Evolutionary conservation across 2,113 vertebrate species (phyloP), one percentile per base, ranked within the genome.

Genomic region (Lophius piscatorius): DNA sequence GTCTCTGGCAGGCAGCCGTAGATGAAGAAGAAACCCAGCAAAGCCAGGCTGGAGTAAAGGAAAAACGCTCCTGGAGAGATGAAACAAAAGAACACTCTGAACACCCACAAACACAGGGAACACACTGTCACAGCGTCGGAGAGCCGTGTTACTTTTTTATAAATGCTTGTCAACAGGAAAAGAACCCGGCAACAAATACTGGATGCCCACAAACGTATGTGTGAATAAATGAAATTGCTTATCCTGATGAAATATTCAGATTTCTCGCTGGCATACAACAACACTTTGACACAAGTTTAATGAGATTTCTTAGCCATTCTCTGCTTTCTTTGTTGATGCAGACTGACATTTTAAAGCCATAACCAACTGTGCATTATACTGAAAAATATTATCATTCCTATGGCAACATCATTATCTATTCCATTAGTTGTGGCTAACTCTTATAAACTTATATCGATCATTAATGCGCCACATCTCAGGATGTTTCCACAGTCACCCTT

Each of bases 1-100:
- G 97, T 99, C 88, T 99, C 97, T 7, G 97, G 97, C 81, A 99
- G 92, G 85, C 95, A 98, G 83, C 95, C 95, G 0, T 95, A 98
- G 87, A 95, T 76, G 83, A 99, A 99, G 76, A 93, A 20, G 58
- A 96, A 93, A 59, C 97, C 96, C 66, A 97, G 36, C 46, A 91
- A 80, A 42, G 95, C 93, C 70, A 98, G 76, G 50, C 92, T 92
- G n/a, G 95, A 91, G 54, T 99, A 99, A 60, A 99, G 92, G 89
- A 99, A 98, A 88, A 99, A 99, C 9, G 91, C 96, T 66, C 97
- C 97, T 99, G 90, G 83, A 76, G 2, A 56, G 38, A 55, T 2
- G 16, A 40, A 21, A 56, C 3, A 44, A 34, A 44, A 41, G 13
- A 34, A 59, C 78, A 85, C 80, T 21, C n/a, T 14, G 18, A 34